These are phyloP conservation scores for Scaptodrosophila latifasciaeformis DNA, from an alignment of 2,888 invertebrate species.

Conservation along the genomic window DNA sequence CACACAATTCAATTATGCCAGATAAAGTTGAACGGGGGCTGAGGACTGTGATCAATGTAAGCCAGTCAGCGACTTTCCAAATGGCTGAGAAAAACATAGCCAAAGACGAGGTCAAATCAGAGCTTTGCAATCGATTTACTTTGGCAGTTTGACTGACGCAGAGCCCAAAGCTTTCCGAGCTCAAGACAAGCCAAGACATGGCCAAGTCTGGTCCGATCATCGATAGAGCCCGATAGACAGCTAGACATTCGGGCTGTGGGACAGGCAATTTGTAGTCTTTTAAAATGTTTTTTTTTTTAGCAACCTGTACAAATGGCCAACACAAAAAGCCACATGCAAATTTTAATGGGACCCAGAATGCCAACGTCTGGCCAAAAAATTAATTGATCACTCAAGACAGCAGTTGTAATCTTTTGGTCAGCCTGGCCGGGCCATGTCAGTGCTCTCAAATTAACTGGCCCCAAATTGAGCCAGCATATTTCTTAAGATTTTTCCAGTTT, in stretches of 20 bases:
- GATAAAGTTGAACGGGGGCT: conserved; percentile 22
- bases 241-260: conserved; percentile 10
- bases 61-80: conserved; percentile 48
- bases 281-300: conserved; percentile 45
- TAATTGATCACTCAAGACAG: conserved; percentile 59
- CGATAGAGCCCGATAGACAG: no score
- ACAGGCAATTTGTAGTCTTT: conserved; percentile 68
- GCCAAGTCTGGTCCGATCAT: no score
- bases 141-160: conserved; percentile 33
- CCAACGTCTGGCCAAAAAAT: conserved; percentile 48
- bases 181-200: background rate
- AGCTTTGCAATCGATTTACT: conserved; percentile 54
- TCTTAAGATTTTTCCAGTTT: conserved; percentile 12
- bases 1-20: conserved; percentile 42
- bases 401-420: no score
- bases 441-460: conserved; percentile 39
- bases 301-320: conserved; percentile 50
- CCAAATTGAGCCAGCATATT: conserved; percentile 40
- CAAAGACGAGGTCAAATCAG: conserved; percentile 54
- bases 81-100: conserved; percentile 15
- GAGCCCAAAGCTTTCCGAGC: no score
- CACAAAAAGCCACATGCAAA: conserved; percentile 56
- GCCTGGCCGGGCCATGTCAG: conserved; percentile 25
- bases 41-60: conserved; percentile 13
- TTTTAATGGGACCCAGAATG: conserved; percentile 35